These are phyloP conservation scores for Xenus cinereus DNA, from an alignment of 2,113 vertebrate genomes.

Conservation along the genomic window DNA sequence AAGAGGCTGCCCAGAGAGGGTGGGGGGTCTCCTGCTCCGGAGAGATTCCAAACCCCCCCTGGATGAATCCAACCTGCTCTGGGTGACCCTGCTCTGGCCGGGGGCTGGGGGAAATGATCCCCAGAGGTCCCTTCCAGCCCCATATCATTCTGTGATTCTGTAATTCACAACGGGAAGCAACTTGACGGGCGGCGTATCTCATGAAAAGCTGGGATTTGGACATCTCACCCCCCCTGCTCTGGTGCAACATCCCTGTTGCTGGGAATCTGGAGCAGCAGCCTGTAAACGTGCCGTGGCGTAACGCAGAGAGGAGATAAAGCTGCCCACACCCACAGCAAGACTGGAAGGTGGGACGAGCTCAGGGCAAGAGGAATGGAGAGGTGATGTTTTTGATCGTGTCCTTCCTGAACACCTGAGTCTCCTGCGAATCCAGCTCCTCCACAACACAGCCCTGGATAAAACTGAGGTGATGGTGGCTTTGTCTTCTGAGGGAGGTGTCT, in stretches of 20 bases:
- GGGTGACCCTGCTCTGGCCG: too few relatives aligned
- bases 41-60: too few relatives aligned
- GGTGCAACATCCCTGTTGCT: background rate
- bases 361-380: background rate
- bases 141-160: too few relatives aligned
- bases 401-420: background rate
- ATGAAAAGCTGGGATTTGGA: background rate
- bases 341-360: background rate
- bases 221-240: too few relatives aligned
- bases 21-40: too few relatives aligned
- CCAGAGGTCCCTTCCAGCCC: too few relatives aligned
- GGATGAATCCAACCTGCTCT: too few relatives aligned
- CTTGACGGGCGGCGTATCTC: background rate
- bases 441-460: background rate
- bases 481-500: background rate
- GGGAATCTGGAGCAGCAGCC: background rate
- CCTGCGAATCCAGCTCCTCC: background rate
- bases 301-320: background rate
- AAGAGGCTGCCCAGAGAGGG: too few relatives aligned
- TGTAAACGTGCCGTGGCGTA: background rate
- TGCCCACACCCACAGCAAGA: background rate
- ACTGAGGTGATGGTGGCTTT: background rate
- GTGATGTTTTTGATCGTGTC: fast-evolving
- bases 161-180: background rate
- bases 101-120: too few relatives aligned